These are phyloP conservation scores for Corythornis vintsioides DNA, from an alignment of 2,113 vertebrate genomes.

Conservation along the genomic window DNA sequence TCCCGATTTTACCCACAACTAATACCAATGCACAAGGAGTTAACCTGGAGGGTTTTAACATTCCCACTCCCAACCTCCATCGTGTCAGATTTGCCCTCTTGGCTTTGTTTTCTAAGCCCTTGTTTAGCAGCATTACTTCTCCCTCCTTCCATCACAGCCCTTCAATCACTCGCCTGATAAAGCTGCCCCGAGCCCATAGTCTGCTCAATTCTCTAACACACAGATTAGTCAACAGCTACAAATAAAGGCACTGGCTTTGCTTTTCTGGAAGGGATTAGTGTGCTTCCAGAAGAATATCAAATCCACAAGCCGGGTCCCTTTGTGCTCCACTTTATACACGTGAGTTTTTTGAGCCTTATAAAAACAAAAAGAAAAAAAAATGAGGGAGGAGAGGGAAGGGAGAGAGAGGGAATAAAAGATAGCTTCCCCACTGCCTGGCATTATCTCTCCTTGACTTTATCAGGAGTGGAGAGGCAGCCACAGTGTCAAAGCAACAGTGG, in stretches of 20 bases:
- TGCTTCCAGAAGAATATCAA: conserved; percentile 37
- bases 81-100: not conserved
- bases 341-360: not conserved
- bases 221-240: conserved; percentile 23
- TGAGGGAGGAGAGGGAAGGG: rapidly evolving
- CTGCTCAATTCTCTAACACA: not conserved
- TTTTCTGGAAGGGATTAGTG: conserved; percentile 22
- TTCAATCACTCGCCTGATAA: not conserved
- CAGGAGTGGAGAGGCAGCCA: not conserved
- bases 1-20: not conserved
- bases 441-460: not conserved
- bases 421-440: not conserved
- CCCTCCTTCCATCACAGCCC: not conserved
- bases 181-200: not conserved
- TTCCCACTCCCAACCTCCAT: not conserved
- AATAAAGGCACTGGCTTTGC: conserved; percentile 11
- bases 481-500: not conserved
- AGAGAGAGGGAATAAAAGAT: not conserved
- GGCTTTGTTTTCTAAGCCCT: not conserved
- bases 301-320: not conserved
- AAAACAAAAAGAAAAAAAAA: not conserved
- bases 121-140: not conserved
- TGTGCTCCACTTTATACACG: conserved; percentile 19
- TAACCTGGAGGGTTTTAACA: not conserved
- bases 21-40: not conserved